Evolutionary conservation across 2,797 vertebrate genomes (phyloP).

Genomic region (Poeciliopsis infans): DNA sequence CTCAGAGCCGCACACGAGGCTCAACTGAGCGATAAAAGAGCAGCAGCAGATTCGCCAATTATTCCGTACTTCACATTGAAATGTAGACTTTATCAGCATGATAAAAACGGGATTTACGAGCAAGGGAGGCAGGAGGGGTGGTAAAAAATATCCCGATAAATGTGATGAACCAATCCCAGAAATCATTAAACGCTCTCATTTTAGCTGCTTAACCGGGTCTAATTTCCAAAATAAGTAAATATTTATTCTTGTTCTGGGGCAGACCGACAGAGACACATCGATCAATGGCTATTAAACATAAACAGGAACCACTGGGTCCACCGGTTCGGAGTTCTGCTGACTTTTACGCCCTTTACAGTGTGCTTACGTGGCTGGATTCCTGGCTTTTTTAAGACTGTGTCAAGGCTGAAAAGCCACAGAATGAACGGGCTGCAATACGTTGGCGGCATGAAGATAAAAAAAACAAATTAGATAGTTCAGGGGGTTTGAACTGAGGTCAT

Average conservation of each 20-base stretch:
- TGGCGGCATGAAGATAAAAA: not conserved
- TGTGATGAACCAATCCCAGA: constrained; percentile 13
- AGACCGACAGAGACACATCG: not conserved
- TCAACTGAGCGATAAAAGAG: constrained; percentile 51
- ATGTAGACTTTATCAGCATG: constrained; percentile 47
- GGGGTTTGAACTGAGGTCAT: not conserved
- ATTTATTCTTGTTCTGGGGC: constrained; percentile 9
- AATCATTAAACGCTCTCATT: constrained; percentile 9
- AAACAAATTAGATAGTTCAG: not conserved
- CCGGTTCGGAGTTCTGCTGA: not conserved
- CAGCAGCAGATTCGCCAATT: constrained; percentile 40
- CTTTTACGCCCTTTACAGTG: not conserved
- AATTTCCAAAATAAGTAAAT: not conserved
- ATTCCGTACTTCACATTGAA: constrained; percentile 61
- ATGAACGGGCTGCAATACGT: not conserved
- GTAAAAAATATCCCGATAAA: constrained; percentile 15
- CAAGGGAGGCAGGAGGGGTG: not conserved
- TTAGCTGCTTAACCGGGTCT: constrained; percentile 16
- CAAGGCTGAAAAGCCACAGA: not conserved
- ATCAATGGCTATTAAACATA: not conserved
- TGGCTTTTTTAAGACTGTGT: not conserved
- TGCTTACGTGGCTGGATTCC: not conserved
- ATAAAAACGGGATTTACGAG: constrained; percentile 37
- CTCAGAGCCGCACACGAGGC: constrained; percentile 46
- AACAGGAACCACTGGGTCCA: not conserved